These are phyloP conservation scores for Scytalopus superciliaris DNA, from an alignment of 2,113 vertebrate species.

Conservation along the genomic window DNA sequence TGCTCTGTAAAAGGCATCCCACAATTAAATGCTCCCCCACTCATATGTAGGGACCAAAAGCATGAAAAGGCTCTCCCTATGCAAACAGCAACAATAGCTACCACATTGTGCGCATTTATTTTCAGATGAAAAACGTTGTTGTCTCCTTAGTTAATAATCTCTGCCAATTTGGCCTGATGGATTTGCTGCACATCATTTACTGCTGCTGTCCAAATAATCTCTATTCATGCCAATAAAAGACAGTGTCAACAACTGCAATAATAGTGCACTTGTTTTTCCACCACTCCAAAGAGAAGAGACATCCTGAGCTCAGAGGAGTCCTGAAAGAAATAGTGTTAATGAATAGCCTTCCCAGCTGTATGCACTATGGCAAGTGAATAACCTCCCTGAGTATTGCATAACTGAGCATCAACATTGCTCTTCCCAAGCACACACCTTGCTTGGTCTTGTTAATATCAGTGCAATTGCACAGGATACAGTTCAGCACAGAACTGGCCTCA, in stretches of 20 bases:
- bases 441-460: neutral
- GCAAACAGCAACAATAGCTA: slow-evolving; percentile 34
- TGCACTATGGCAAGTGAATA: slow-evolving; percentile 5
- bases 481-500: neutral
- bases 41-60: neutral
- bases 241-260: slow-evolving; percentile 50
- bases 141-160: slow-evolving; percentile 16
- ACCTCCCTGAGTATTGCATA: neutral
- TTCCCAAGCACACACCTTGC: neutral
- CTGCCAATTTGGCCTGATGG: slow-evolving; percentile 54
- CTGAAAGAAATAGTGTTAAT: slow-evolving; percentile 55
- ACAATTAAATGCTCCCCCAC: slow-evolving; percentile 1
- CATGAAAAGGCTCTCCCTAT: neutral
- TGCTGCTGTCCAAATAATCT: slow-evolving; percentile 50
- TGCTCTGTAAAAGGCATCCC: neutral
- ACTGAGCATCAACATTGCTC: fast-evolving
- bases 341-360: slow-evolving; percentile 48
- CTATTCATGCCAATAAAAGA: slow-evolving; percentile 36
- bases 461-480: neutral
- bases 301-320: slow-evolving; percentile 38
- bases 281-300: slow-evolving; percentile 40
- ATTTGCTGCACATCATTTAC: slow-evolving; percentile 46
- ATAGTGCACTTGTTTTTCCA: slow-evolving; percentile 33
- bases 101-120: neutral
- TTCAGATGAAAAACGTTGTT: slow-evolving; percentile 48